These are phyloP conservation scores for Dipodomys merriami DNA, from an alignment of 2,113 vertebrate genomes.

Conservation along the genomic window DNA sequence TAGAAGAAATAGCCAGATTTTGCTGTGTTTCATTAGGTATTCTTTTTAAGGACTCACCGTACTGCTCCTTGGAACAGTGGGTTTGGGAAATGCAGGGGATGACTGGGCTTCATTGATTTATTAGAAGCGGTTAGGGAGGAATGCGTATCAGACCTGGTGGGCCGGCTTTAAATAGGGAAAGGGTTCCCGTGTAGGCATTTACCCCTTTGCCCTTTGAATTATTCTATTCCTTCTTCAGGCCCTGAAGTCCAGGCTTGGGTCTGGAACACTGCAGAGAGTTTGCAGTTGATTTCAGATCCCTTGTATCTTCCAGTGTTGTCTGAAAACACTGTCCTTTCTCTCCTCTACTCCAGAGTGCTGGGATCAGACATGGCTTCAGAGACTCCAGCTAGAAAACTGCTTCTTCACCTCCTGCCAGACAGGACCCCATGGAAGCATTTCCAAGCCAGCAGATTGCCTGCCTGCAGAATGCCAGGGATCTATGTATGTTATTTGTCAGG, in stretches of 20 bases:
- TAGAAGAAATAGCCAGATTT: neutral
- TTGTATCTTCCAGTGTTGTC: neutral
- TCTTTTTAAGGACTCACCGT: neutral
- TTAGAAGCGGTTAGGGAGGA: neutral
- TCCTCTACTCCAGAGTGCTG: neutral
- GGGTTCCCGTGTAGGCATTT: neutral
- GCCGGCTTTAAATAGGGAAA: neutral
- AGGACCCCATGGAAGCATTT: neutral
- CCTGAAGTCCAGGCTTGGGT: neutral
- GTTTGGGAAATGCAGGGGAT: neutral
- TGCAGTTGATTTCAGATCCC: neutral
- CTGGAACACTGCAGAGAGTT: neutral
- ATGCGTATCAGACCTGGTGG: neutral
- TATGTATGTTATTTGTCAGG: neutral
- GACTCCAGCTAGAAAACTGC: neutral
- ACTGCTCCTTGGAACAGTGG: neutral
- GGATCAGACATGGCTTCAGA: neutral
- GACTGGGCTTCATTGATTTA: neutral
- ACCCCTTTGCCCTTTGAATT: neutral
- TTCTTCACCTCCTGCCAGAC: neutral
- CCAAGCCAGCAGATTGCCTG: neutral
- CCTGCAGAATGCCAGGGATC: neutral
- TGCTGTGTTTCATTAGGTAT: neutral
- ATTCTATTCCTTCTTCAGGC: neutral
- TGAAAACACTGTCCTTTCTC: conserved; percentile 14